Conservation (phyloP, 2,113 vertebrate species). For the Cygnus buccinator region DNA sequence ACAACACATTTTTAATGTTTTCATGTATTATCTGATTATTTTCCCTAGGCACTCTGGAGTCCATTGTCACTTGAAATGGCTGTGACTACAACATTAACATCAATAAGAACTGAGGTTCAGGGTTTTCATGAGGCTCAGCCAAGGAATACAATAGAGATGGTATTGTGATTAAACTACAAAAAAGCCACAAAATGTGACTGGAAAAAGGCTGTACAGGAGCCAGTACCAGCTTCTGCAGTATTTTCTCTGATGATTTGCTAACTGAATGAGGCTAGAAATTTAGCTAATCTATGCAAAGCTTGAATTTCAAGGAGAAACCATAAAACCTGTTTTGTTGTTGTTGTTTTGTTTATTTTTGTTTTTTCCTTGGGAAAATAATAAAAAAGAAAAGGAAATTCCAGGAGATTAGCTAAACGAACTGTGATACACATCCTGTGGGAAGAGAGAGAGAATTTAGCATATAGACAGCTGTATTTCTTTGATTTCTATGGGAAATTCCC, state of each 20-base stretch:
- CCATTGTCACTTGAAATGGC: conserved; percentile 1
- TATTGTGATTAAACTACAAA: not conserved
- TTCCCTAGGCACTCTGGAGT: not conserved
- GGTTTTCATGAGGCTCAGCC: not conserved
- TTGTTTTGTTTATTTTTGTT: not conserved
- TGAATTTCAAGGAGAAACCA: not conserved
- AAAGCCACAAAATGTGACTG: not conserved
- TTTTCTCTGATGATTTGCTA: not conserved
- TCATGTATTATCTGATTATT: not conserved
- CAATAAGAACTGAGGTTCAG: not conserved
- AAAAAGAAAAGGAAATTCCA: not conserved
- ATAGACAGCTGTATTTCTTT: not conserved
- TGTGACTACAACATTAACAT: not conserved
- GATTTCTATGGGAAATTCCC: not conserved
- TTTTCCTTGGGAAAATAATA: not conserved
- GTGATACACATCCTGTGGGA: not conserved
- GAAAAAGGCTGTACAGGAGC: not conserved
- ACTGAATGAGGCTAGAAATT: not conserved
- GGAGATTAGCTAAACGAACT: not conserved
- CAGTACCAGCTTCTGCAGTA: not conserved
- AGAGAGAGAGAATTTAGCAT: not conserved
- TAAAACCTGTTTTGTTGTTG: accelerated
- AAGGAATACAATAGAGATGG: not conserved
- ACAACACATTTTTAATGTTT: too few relatives aligned
- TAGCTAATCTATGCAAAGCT: not conserved